A percentile compares a stretch with the other conserved stretches of the same genome.
Evolutionary conservation across 2,113 vertebrate genomes (phyloP).

Genomic region (Lontra canadensis): DNA sequence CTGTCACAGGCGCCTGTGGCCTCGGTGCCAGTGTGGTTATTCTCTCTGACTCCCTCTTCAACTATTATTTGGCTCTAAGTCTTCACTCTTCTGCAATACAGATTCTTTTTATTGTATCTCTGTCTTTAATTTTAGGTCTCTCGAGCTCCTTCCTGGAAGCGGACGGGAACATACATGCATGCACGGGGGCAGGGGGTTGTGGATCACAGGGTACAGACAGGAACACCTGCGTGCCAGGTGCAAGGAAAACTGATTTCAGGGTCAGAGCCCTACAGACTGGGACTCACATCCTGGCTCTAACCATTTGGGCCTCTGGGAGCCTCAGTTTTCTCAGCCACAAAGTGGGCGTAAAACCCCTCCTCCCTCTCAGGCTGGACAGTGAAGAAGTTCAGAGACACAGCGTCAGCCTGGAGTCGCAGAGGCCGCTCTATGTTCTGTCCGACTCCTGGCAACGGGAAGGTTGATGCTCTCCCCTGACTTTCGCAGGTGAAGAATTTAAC

Average conservation of each 20-base stretch:
- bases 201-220: neutral
- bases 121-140: neutral
- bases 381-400: neutral
- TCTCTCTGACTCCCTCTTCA: neutral
- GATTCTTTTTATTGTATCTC: neutral
- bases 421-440: too few relatives aligned
- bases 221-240: rapidly evolving
- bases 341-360: neutral
- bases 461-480: neutral
- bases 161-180: rapidly evolving
- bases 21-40: neutral
- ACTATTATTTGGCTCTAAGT: neutral
- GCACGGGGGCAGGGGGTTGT: rapidly evolving
- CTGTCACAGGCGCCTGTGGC: neutral
- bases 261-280: neutral
- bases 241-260: neutral
- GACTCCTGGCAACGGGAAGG: neutral
- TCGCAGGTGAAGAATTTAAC: neutral
- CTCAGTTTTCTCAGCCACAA: neutral
- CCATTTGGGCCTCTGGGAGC: neutral
- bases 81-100: neutral
- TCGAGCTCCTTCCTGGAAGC: neutral
- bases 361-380: neutral
- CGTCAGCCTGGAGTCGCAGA: neutral
- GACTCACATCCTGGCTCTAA: neutral